Evolutionary conservation across 2,888 invertebrate genomes (phyloP).

Genomic region (Argyresthia goedartella): DNA sequence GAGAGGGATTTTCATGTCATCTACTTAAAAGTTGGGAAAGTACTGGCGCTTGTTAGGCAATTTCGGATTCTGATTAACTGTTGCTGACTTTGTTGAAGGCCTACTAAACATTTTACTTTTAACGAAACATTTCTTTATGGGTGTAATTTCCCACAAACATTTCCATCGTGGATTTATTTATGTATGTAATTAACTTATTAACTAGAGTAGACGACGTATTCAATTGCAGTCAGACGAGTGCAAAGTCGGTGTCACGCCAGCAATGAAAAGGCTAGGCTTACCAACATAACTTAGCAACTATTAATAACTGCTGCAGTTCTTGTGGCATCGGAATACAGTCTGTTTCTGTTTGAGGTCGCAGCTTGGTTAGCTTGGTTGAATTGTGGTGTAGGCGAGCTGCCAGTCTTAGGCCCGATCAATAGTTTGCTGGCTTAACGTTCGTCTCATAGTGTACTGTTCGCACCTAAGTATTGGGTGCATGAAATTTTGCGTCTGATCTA

Average conservation of each 20-base stretch:
- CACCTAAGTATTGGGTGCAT: background rate
- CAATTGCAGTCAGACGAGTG: too few species aligned
- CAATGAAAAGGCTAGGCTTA: conserved; percentile 1
- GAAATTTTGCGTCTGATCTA: too few species aligned
- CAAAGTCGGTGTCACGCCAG: conserved; percentile 1
- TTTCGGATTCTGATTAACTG: background rate
- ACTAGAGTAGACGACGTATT: too few species aligned
- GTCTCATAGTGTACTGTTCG: background rate
- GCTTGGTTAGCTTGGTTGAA: background rate
- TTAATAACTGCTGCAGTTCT: background rate
- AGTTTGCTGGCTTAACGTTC: conserved; percentile 10
- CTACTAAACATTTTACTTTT: background rate
- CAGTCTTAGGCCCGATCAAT: conserved; percentile 14
- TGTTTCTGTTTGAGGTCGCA: background rate
- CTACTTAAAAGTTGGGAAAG: too few species aligned
- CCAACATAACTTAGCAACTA: background rate
- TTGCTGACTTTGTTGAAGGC: background rate
- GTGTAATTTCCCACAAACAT: background rate
- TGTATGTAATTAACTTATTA: too few species aligned
- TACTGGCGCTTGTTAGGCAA: too few species aligned
- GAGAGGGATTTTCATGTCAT: background rate
- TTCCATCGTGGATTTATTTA: background rate
- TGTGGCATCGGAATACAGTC: background rate
- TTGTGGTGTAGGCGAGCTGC: background rate
- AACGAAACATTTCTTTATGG: background rate